Base-by-base conservation (phyloP, 1,140 invertebrate species). In the Brachionus paranguensis region DNA sequence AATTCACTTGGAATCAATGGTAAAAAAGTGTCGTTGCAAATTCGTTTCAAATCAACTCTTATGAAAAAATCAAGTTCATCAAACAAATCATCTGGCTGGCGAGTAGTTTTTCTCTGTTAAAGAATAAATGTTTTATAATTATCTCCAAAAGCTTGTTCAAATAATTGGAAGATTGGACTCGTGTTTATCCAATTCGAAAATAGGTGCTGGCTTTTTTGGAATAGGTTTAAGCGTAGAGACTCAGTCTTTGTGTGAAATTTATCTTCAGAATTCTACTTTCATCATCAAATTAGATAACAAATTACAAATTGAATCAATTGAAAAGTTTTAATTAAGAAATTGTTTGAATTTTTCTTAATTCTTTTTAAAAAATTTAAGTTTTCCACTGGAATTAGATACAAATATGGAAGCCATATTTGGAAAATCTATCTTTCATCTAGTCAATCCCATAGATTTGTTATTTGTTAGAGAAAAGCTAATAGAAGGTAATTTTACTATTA, bases 21-120 rank as follows among this genome's bases (percentile, higher is more conserved):
- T 41, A 72, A 72, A 72, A 72, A 72, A 72, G 17, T 72, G 0
- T 20, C 17, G 0, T 43, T 72, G 7, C n/a, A 17, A 29, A 76
- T 76, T 50, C 72, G 72, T 14, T 76, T 76, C 8, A 76, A 76
- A 27, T 76, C 72, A n/a, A 50, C 43, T 50, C 43, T 76, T 12
- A 76, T 76, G 20, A 76, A 76, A 76, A 76, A 76, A 76, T 27
- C 17, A 20, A 76, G 14, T 76, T 76, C 33, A 37, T 37, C 33
- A 50, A 27, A 27, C 12, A 76, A 76, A 50, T 76, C 72, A 27
- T 76, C 72, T 29, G 72, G 72, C 17, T 76, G 72, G 72, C 24
- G 72, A 27, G 43, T 76, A 50, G 17, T 17, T 43, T 41, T 0
- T 33, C 14, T 74, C 45, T 0, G 10, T 14, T n/a, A 11, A 11